phyloP scores from a whole-genome alignment of 2,797 vertebrate species.

The Acipenser oxyrinchus region DNA sequence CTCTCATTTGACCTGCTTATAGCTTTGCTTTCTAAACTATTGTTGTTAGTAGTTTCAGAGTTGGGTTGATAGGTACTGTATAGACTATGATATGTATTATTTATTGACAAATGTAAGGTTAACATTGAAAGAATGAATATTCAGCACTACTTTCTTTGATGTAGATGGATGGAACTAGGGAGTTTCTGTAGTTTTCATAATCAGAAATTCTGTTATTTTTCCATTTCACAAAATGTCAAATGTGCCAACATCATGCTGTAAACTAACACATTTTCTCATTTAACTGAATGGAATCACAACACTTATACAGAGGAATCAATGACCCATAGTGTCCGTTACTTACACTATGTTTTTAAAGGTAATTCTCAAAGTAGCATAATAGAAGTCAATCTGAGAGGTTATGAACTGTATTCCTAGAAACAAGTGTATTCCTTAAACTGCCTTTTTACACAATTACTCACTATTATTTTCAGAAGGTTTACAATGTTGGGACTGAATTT shows the following conservation, averaged over 20 bases:
- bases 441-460: no score
- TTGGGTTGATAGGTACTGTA: no score
- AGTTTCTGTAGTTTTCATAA: constrained; percentile 42
- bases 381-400: constrained; percentile 3
- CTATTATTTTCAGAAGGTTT: no score
- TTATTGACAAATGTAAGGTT: no score
- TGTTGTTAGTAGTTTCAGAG: no score
- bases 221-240: constrained; percentile 66
- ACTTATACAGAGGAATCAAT: constrained; percentile 21
- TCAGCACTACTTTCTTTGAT: not conserved
- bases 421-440: no score
- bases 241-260: constrained; percentile 50
- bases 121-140: no score
- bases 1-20: not conserved
- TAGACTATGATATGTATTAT: no score
- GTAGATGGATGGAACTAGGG: constrained; percentile 1
- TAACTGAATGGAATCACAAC: constrained; percentile 51
- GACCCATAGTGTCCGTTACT: constrained; percentile 22
- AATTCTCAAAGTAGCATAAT: constrained; percentile 7
- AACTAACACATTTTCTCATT: constrained; percentile 45
- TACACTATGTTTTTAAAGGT: constrained; percentile 8
- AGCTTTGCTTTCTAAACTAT: not conserved
- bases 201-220: constrained; percentile 59
- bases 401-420: not conserved
- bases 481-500: no score